Base-by-base conservation (phyloP, 2,797 vertebrate species). In the Enteromius trimaculatus region DNA sequence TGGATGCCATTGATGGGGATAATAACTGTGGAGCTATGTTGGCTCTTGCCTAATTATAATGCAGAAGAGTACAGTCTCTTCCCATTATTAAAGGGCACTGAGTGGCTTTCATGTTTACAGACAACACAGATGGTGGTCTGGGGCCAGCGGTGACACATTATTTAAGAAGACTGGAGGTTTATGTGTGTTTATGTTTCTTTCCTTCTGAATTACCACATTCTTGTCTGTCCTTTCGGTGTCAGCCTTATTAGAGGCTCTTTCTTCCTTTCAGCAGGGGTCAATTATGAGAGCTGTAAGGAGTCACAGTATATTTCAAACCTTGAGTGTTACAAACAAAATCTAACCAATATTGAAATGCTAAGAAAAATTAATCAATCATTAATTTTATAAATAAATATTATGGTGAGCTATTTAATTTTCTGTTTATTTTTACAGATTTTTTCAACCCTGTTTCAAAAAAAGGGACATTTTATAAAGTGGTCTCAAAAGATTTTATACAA, bases 41-140 rank as follows among this genome's bases (percentile, higher is more conserved):
- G 39, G 16, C 78, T 49, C 60, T 37, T 31, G 49, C 29, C 68
- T 84, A 80, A 87, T 85, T 80, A 82, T 80, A 87, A 82, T 64
- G 74, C 78, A 62, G 77, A 42, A 58, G 53, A 47, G 19, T 49
- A 62, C 26, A 66, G 80, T 55, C 74, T 69, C 47, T 55, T 66
- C 42, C 21, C 81, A 74, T 81, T 87, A 87, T 87, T 86, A 88
- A 66, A 88, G 85, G 82, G 60, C 60, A 69, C 47, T 37, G 81
- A 64, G 34, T n/a, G 3, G 44, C 69, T 93, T 92, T 92, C 83
- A 90, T 90, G 90, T 90, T 89, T 87, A 87, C 87, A 89, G 55
- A 72, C 58, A 89, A 89, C 85, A 91, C 91, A 92, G 90, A 90
- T 88, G 89, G 88, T 84, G 76, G 71, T 85, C 16, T 62, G 34